These are phyloP conservation scores for Kryptolebias ocellatus DNA, from an alignment of 2,797 vertebrate species.

Conservation along the genomic window DNA sequence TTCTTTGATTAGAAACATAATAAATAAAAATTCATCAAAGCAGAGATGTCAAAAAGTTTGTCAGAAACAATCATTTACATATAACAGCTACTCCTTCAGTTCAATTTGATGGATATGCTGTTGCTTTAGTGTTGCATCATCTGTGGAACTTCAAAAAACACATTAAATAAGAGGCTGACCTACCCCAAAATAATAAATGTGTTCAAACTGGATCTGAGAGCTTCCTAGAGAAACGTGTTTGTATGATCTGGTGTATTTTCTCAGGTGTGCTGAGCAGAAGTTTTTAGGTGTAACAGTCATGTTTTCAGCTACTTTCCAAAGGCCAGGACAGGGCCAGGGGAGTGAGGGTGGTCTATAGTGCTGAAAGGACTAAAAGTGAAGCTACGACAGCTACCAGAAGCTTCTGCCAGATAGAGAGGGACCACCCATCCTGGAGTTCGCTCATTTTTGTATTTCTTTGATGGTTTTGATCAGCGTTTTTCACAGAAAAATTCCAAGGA, in stretches of 20 bases:
- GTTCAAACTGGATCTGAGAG: slow-evolving; percentile 24
- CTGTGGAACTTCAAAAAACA: slow-evolving; percentile 4
- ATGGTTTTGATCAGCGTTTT: not conserved
- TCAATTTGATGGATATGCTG: not conserved
- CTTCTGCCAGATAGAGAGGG: slow-evolving; percentile 53
- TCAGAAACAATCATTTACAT: not conserved
- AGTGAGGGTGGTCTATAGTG: slow-evolving; percentile 65
- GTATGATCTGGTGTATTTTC: slow-evolving; percentile 59
- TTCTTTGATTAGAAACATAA: slow-evolving; percentile 12
- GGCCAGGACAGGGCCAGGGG: slow-evolving; percentile 71
- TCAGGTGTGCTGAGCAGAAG: slow-evolving; percentile 48
- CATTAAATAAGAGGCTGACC: slow-evolving; percentile 12
- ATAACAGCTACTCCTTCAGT: not conserved
- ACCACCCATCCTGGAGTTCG: slow-evolving; percentile 59
- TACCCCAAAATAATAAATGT: slow-evolving; percentile 22
- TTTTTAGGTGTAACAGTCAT: slow-evolving; percentile 9
- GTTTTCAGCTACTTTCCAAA: slow-evolving; percentile 50
- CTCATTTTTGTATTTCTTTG: slow-evolving; percentile 31
- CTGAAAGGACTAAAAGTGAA: slow-evolving; percentile 23
- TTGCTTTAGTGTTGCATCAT: not conserved
- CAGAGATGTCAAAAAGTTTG: not conserved
- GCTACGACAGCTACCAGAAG: slow-evolving; percentile 19
- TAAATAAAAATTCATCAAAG: slow-evolving; percentile 8
- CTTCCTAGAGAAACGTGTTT: slow-evolving; percentile 7
- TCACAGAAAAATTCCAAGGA: slow-evolving; percentile 1